Evolutionary conservation across 2,888 invertebrate genomes (phyloP).

Genomic region (Caenorhabditis sp.): DNA sequence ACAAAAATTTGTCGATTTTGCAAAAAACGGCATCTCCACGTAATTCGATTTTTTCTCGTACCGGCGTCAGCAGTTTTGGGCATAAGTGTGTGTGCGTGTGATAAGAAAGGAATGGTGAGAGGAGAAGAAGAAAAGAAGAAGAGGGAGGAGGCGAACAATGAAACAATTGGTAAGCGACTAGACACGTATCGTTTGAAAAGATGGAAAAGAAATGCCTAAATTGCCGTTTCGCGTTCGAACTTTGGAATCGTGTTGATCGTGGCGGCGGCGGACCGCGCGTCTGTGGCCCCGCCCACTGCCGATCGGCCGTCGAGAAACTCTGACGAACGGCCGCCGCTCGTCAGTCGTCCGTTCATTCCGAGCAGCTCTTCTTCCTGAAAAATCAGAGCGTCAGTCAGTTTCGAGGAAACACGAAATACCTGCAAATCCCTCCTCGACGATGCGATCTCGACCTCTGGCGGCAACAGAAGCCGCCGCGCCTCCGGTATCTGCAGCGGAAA

Average conservation of each 20-base stretch:
- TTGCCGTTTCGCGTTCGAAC: conserved; percentile 78
- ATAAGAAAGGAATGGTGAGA: too few species aligned
- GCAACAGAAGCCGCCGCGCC: conserved; percentile 70
- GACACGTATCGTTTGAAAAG: too few species aligned
- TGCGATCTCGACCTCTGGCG: conserved; percentile 63
- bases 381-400: too few species aligned
- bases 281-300: not conserved
- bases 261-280: conserved; percentile 54
- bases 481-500: conserved; percentile 79
- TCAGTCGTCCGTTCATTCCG: conserved; percentile 15
- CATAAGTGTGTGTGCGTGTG: too few species aligned
- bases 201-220: conserved; percentile 46
- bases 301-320: conserved; percentile 30
- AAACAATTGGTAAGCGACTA: too few species aligned
- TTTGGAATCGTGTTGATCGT: conserved; percentile 65
- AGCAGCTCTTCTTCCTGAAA: conserved; percentile 21
- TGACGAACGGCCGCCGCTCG: conserved; percentile 4
- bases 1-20: too few species aligned
- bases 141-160: too few species aligned
- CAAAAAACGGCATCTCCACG: too few species aligned
- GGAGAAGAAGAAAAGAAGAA: too few species aligned
- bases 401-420: conserved; percentile 14
- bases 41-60: too few species aligned
- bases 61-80: too few species aligned
- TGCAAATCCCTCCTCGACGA: conserved; percentile 22